Base-by-base conservation (phyloP, 2,113 vertebrate genomes). In the Anoplopoma fimbria region DNA sequence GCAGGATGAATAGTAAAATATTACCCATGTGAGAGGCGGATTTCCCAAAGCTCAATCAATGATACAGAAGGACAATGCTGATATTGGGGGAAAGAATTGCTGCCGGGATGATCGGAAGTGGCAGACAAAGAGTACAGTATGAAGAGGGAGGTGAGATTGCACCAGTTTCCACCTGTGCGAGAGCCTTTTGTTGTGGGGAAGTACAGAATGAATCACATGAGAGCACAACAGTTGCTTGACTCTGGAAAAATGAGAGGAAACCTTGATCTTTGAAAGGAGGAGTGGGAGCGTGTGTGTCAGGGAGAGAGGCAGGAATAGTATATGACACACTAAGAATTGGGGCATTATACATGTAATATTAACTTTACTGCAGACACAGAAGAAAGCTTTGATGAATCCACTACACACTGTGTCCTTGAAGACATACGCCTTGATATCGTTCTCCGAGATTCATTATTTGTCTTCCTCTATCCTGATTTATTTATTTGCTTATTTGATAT, bases 161-260 rank as follows among this genome's bases (percentile, higher is more conserved):
- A 74, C 47, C 15, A 68, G 14, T 81, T 62, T 53, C 51, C 53
- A 73, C n/a, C 49, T 55, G 38, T 67, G 55, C 69, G 60, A 33
- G 36, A 70, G 61, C 8, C 45, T 36, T 78, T 78, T 91, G 75
- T 81, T 88, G 77, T 67, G 51, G 74, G 9, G 55, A 86, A 80
- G 80, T 65, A 85, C 71, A 53, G 83, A 67, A 60, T 47, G 78
- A 89, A 83, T 81, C 88, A 67, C 79, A 71, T 47, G 87, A 81
- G 79, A 86, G 72, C 63, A 76, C 27, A 78, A 69, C 81, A 90
- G 78, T 81, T 84, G 86, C 71, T 84, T 42, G 65, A 68, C 84
- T 85, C 67, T 49, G 61, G 61, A 70, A 70, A 72, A 77, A 87
- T 64, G 49, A 88, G 65, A 62, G 49, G 57, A 81, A 85, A 79